Evolutionary conservation across 2,113 vertebrate genomes (phyloP).

Genomic region (Parus major): DNA sequence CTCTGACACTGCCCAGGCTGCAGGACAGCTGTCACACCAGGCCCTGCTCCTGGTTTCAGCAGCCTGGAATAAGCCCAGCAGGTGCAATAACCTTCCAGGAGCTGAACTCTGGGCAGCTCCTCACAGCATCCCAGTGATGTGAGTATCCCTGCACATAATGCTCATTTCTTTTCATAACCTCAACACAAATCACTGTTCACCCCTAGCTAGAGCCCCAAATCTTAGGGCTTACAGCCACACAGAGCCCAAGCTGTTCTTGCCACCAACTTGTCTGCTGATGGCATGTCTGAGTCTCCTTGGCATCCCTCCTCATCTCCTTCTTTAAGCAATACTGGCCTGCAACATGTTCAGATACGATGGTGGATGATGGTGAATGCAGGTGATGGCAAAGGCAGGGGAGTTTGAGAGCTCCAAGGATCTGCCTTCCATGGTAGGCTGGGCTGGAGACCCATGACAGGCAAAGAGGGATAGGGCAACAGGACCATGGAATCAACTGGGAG

Average conservation of each 20-base stretch:
- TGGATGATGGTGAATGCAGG: background rate
- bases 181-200: background rate
- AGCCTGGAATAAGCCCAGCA: background rate
- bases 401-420: background rate
- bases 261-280: background rate
- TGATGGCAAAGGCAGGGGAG: background rate
- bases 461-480: background rate
- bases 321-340: background rate
- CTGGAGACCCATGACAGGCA: background rate
- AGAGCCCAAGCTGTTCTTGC: background rate
- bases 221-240: background rate
- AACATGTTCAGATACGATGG: accelerated
- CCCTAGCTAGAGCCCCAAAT: background rate
- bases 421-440: background rate
- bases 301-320: background rate
- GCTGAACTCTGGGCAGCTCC: background rate
- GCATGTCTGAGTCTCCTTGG: background rate
- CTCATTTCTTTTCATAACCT: background rate
- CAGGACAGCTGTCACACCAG: background rate
- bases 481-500: background rate
- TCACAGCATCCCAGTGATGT: background rate
- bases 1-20: background rate
- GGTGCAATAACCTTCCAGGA: background rate
- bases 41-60: slow-evolving; percentile 16
- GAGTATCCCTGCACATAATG: background rate